Evolutionary conservation across 2,113 vertebrate genomes (phyloP), one percentile per base, ranked within the genome.

Genomic region (Chloropsis hardwickii): DNA sequence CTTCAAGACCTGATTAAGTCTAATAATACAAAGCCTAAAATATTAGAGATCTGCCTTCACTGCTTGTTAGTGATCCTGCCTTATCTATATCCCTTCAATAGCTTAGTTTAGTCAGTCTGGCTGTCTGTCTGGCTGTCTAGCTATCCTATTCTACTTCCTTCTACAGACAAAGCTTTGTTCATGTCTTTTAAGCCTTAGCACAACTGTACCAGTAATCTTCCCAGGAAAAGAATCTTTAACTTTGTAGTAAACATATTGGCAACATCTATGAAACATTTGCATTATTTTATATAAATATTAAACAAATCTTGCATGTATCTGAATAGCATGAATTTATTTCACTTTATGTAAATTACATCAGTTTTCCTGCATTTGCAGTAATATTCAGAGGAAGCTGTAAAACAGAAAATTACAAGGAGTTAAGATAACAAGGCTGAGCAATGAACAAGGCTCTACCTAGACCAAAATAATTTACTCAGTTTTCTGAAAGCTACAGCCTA

Each of bases 281-380:
- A 82, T 93, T 85, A 31, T 90, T 91, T 76, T 12, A 86, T 82
- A 71, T 82, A 88, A 90, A 90, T 78, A 70, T 67, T 83, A 56
- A 54, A 50, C 80, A 50, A 61, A 53, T 40, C 62, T 66, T 86
- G 29, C n/a, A 86, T 80, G 22, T 29, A 66, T 82, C n/a, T 69
- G 54, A 92, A 88, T 92, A 89, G 89, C 44, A 86, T 8, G 6
- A 72, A 78, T 94, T 90, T 79, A 69, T 31, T 93, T 93, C 69
- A 47, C 15, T 80, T 93, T 73, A 72, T 61, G 40, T 48, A 88
- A 85, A 90, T 70, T 0, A 33, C 11, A 57, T 23, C 33, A 69
- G 31, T 64, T 31, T 88, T 74, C 42, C 42, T 57, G 65, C 45
- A n/a, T 53, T 77, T 58, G 45, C 9, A 88, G n/a, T 40, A 80